These are phyloP conservation scores for Pampusana beccarii DNA, from an alignment of 2,113 vertebrate genomes.

Conservation along the genomic window DNA sequence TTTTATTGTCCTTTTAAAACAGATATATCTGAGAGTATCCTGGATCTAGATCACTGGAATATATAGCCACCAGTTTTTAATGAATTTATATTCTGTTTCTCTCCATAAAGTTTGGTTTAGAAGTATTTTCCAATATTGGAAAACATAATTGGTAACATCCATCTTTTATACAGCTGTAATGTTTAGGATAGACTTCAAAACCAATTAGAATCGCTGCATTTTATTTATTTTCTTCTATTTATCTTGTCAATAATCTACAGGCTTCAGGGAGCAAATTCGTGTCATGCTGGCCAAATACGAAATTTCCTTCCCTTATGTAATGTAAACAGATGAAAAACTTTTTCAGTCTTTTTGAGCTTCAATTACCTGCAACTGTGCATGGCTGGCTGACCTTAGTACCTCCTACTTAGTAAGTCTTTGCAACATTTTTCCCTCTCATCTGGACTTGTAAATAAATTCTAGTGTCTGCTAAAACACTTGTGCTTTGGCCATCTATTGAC, in stretches of 20 bases:
- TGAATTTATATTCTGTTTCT: background rate
- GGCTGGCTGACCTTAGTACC: background rate
- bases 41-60: background rate
- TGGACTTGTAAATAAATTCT: background rate
- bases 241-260: background rate
- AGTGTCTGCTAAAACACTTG: background rate
- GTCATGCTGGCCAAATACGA: background rate
- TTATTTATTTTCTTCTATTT: background rate
- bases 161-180: background rate
- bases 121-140: background rate
- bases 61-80: background rate
- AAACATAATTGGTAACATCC: background rate
- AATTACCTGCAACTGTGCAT: background rate
- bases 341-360: background rate
- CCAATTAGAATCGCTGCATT: background rate
- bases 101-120: background rate
- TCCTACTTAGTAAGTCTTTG: background rate
- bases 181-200: background rate
- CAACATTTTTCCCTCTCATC: background rate
- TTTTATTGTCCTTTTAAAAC: background rate
- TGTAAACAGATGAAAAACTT: background rate
- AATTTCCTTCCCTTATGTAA: background rate
- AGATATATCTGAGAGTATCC: background rate
- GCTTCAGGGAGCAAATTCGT: background rate
- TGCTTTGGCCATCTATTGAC: background rate